Conservation (phyloP, 2,888 invertebrate species). For the Shargacucullia verbasci region DNA sequence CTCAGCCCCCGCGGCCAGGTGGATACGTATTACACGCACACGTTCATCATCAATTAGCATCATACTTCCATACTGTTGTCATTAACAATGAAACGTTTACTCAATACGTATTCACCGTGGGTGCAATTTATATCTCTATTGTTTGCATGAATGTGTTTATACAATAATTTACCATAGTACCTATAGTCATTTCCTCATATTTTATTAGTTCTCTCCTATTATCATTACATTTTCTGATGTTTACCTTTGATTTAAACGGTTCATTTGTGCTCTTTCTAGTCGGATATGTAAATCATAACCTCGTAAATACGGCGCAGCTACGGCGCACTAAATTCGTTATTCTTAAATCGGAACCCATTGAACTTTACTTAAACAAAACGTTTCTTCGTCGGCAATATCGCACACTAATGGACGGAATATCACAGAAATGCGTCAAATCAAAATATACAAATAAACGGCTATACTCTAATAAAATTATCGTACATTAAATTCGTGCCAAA, state of each 20-base stretch:
- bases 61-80: conserved; percentile 47
- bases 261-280: conserved; percentile 23
- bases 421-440: conserved; percentile 5
- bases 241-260: conserved; percentile 12
- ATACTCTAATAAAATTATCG: conserved; percentile 16
- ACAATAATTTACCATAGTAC: conserved; percentile 1
- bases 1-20: conserved; percentile 62
- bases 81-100: conserved; percentile 42
- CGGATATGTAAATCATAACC: conserved; percentile 43
- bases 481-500: conserved; percentile 17
- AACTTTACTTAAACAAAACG: conserved; percentile 28
- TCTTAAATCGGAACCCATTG: conserved; percentile 31
- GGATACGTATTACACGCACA: conserved; percentile 76
- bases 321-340: conserved; percentile 38
- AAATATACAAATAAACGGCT: conserved; percentile 11
- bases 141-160: conserved; percentile 52
- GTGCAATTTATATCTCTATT: conserved; percentile 40
- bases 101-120: conserved; percentile 60
- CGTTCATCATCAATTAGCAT: conserved; percentile 59
- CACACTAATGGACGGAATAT: conserved; percentile 11
- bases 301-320: conserved; percentile 40
- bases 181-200: conserved; percentile 22
- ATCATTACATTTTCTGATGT: conserved; percentile 10
- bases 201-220: conserved; percentile 21
- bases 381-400: conserved; percentile 10